phyloP scores from a whole-genome alignment of 92 coral and sea anemone species.

The Parazoanthus atlanticus region DNA sequence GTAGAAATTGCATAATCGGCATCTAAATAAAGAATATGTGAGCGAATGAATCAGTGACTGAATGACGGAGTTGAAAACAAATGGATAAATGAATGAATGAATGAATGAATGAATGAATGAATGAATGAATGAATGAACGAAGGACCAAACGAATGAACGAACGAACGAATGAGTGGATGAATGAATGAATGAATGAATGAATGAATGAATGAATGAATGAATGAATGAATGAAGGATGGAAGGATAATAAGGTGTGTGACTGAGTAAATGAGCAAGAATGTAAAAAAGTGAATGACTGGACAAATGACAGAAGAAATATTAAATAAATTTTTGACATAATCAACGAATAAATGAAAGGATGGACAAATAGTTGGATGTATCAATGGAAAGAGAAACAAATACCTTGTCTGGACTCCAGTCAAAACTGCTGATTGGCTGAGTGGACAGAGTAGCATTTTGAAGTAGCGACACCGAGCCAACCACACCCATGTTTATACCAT shows the following conservation, averaged over 20 bases:
- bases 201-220: not conserved
- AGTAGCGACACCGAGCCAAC: constrained; percentile 88
- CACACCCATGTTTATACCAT: constrained; percentile 89
- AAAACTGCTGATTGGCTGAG: constrained; percentile 91
- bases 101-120: not conserved
- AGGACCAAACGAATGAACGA: not conserved
- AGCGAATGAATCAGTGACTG: not conserved
- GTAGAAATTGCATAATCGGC: too few species aligned
- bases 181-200: too few species aligned
- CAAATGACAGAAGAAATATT: too few species aligned
- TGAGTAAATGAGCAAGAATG: not conserved
- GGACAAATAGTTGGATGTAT: not conserved
- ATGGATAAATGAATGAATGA: not conserved
- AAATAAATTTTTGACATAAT: not conserved
- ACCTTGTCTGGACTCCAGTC: constrained; percentile 99
- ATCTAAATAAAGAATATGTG: not conserved
- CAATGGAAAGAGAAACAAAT: not conserved
- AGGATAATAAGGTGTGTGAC: too few species aligned
- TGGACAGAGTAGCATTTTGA: constrained; percentile 90
- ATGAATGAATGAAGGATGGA: not conserved
- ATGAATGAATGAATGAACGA: not conserved
- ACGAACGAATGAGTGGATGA: not conserved
- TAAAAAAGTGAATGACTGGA: too few species aligned
- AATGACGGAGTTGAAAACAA: not conserved
- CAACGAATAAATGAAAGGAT: not conserved